These are phyloP conservation scores for Goniozus legneri DNA, from an alignment of 1,140 invertebrate genomes.

Conservation along the genomic window DNA sequence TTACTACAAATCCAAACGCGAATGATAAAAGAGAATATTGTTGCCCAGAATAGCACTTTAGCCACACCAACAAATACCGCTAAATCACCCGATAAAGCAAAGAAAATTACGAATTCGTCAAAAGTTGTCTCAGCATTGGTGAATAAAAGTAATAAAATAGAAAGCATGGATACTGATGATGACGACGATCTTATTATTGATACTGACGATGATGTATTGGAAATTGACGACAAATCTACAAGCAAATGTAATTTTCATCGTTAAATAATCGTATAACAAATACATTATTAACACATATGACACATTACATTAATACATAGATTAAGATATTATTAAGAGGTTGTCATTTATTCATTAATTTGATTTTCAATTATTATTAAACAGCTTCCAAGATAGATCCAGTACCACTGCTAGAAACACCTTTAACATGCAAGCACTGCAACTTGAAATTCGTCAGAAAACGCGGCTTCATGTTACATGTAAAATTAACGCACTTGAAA, in stretches of 20 bases:
- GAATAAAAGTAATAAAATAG: not conserved
- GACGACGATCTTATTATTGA: constrained; percentile 26
- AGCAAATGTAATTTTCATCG: too few relatives aligned
- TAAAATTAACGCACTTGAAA: constrained; percentile 43
- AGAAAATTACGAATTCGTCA: constrained; percentile 3
- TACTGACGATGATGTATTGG: constrained; percentile 21
- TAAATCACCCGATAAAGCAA: not conserved
- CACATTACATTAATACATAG: too few relatives aligned
- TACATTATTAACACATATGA: too few relatives aligned
- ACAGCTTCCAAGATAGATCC: too few relatives aligned
- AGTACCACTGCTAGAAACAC: constrained; percentile 8
- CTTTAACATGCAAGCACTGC: constrained; percentile 47
- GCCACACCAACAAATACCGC: not conserved
- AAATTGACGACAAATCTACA: not conserved
- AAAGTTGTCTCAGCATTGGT: not conserved
- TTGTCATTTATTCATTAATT: too few relatives aligned
- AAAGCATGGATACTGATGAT: constrained; percentile 18
- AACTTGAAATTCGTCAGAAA: constrained; percentile 28
- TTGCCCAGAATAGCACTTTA: too few relatives aligned
- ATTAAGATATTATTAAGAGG: too few relatives aligned
- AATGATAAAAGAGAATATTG: constrained; percentile 24
- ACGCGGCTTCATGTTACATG: constrained; percentile 48
- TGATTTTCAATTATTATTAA: too few relatives aligned
- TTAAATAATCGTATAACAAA: too few relatives aligned
- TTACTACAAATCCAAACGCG: constrained; percentile 32